phyloP scores from a whole-genome alignment of 2,797 vertebrate species.

The Ceyx erithaca region DNA sequence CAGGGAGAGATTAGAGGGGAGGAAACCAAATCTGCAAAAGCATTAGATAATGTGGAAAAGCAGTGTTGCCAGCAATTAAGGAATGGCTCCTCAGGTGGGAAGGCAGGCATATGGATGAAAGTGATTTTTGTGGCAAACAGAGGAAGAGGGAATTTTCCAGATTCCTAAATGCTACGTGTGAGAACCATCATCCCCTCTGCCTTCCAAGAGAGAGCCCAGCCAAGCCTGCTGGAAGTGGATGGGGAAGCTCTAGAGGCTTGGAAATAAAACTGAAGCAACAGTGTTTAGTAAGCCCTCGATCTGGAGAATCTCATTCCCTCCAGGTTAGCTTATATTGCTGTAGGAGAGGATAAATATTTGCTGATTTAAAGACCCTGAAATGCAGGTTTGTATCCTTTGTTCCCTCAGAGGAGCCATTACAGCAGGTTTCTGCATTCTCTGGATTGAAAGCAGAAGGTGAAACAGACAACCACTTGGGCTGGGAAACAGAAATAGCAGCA shows the following conservation, averaged over 20 bases:
- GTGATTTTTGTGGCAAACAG: neutral
- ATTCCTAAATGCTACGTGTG: neutral
- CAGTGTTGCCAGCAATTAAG: neutral
- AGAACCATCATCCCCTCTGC: neutral
- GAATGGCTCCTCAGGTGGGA: neutral
- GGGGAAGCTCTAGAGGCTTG: slow-evolving; percentile 9
- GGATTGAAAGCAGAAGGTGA: neutral
- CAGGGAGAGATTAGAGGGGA: neutral
- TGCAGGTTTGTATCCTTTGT: neutral
- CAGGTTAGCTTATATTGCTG: neutral
- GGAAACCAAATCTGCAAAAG: neutral
- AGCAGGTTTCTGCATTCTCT: neutral
- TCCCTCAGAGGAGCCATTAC: neutral
- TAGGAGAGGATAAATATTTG: neutral
- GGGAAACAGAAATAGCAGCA: neutral
- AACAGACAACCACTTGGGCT: neutral
- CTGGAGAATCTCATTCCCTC: slow-evolving; percentile 23
- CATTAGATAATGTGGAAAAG: slow-evolving; percentile 1
- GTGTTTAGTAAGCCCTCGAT: neutral
- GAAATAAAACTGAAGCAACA: slow-evolving; percentile 1
- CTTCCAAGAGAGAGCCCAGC: neutral
- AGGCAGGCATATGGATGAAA: neutral
- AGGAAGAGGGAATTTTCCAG: neutral
- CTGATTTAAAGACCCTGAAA: neutral
- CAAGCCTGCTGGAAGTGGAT: neutral